A percentile compares a stretch with the other conserved stretches of the same genome.
phyloP scores from a whole-genome alignment of 2,888 invertebrate species.

The Dynastes tityus region DNA sequence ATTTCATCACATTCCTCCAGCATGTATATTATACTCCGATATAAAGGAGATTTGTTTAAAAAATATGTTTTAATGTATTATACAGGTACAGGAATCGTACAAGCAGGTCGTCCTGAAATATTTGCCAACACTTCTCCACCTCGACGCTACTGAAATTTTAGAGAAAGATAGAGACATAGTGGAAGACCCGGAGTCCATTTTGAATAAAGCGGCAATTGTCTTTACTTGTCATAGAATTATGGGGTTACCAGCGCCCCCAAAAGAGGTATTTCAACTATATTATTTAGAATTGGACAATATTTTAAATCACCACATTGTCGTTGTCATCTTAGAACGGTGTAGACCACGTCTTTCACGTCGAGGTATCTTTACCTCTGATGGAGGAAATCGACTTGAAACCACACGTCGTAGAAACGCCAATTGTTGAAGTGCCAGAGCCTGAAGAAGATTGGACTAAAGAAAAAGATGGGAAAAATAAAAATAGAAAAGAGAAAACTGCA shows the following conservation, averaged over 20 bases:
- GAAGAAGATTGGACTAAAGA: conserved; percentile 64
- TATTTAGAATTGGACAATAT: no score
- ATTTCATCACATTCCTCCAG: no score
- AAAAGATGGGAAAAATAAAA: conserved; percentile 54
- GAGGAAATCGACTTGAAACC: conserved; percentile 65
- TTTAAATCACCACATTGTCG: no score
- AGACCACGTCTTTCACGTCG: conserved; percentile 71
- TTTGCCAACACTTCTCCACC: conserved; percentile 71
- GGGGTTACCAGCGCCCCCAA: conserved; percentile 72
- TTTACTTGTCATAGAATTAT: conserved; percentile 73
- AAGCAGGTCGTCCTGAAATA: conserved; percentile 68
- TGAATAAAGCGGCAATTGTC: conserved; percentile 69
- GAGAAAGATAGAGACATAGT: conserved; percentile 59
- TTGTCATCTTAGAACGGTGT: conserved; percentile 61
- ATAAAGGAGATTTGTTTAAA: no score
- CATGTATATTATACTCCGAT: no score
- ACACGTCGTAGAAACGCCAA: no score
- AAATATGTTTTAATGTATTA: neutral
- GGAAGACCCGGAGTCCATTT: conserved; percentile 62
- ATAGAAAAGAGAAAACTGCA: conserved; percentile 48
- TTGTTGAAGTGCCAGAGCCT: neutral
- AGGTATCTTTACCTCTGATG: conserved; percentile 73
- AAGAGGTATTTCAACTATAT: conserved; percentile 67
- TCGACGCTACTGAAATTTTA: conserved; percentile 72
- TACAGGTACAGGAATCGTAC: conserved; percentile 72